A percentile compares a stretch with the other conserved stretches of the same genome.
phyloP scores from a whole-genome alignment of 2,888 invertebrate species.

The Apamea sordens region DNA sequence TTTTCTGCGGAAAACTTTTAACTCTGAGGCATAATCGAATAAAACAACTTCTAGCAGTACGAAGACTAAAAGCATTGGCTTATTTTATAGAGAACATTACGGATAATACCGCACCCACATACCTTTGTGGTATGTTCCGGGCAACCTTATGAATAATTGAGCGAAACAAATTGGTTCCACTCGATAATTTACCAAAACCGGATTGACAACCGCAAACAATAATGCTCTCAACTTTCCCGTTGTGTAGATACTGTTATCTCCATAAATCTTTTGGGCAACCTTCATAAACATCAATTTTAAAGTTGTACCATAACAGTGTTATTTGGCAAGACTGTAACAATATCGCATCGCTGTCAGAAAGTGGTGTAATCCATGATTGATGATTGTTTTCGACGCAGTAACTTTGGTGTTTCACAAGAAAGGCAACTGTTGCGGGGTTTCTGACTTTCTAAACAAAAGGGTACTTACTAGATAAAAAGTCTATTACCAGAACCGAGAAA shows the following conservation, averaged over 20 bases:
- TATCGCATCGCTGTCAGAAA: conserved; percentile 50
- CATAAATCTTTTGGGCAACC: conserved; percentile 31
- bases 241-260: conserved; percentile 16
- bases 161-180: conserved; percentile 43
- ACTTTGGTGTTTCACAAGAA: conserved; percentile 30
- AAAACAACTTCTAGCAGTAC: conserved; percentile 35
- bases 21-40: conserved; percentile 45
- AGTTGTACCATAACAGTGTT: conserved; percentile 47
- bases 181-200: conserved; percentile 44
- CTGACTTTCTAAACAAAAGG: conserved; percentile 15
- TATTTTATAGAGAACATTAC: conserved; percentile 8
- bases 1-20: conserved; percentile 49
- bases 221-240: conserved; percentile 30
- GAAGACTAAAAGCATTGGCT: conserved; percentile 20
- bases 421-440: conserved; percentile 23
- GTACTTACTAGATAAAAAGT: not conserved
- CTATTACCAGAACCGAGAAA: not conserved
- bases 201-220: conserved; percentile 44
- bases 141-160: conserved; percentile 46
- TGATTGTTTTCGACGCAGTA: conserved; percentile 46
- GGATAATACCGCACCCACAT: not conserved
- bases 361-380: conserved; percentile 62
- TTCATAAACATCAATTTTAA: conserved; percentile 54
- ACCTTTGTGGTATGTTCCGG: conserved; percentile 7
- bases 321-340: conserved; percentile 55